phyloP scores from a whole-genome alignment of 2,888 invertebrate genomes.

The Chironomus tentans region DNA sequence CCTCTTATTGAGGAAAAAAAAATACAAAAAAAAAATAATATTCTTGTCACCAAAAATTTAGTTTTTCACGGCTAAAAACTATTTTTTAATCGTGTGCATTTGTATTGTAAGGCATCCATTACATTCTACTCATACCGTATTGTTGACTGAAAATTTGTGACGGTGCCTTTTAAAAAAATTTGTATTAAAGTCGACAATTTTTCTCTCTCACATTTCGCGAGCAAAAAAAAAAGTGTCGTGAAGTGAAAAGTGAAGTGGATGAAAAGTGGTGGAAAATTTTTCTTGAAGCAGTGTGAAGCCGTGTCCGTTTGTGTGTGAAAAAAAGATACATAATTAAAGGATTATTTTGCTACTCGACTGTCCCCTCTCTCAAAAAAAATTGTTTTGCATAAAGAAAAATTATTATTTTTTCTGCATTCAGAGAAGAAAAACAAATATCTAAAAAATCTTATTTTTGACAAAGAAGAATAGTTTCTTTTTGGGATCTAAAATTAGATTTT shows the following conservation, averaged over 20 bases:
- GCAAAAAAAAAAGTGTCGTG: not conserved
- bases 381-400: not conserved
- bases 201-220: not conserved
- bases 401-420: not conserved
- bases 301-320: slow-evolving; percentile 8
- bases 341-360: not conserved
- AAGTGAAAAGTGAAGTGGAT: slow-evolving; percentile 8
- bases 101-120: slow-evolving; percentile 12
- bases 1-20: not conserved
- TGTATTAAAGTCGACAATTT: not conserved
- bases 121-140: not conserved
- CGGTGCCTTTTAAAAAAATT: slow-evolving; percentile 13
- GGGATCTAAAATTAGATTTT: slow-evolving; percentile 22
- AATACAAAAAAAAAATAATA: not conserved
- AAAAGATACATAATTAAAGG: not conserved
- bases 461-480: not conserved
- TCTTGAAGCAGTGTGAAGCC: not conserved
- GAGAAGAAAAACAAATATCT: not conserved
- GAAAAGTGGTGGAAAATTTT: not conserved
- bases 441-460: not conserved
- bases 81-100: not conserved
- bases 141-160: slow-evolving; percentile 1
- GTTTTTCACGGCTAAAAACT: slow-evolving; percentile 7
- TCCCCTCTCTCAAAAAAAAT: not conserved
- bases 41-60: not conserved